A percentile compares a stretch with the other conserved stretches of the same genome.
phyloP scores from a whole-genome alignment of 1,140 invertebrate species.

The Ceratosolen fusciceps region DNA sequence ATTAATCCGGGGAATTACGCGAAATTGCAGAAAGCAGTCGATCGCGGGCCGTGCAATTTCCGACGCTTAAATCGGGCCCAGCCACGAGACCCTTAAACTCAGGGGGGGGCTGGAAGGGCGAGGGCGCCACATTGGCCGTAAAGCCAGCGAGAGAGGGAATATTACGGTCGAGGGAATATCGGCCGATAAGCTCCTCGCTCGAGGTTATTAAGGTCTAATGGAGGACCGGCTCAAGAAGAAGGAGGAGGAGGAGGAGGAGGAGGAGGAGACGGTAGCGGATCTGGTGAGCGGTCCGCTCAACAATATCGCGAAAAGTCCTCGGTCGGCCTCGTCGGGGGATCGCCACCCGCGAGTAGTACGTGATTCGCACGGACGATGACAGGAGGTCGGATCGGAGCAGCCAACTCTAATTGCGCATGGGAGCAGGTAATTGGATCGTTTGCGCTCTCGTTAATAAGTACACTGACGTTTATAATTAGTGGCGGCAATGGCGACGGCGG shows the following conservation, averaged over 20 bases:
- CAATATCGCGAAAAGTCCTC: conserved; percentile 17
- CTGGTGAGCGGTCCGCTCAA: too few relatives aligned
- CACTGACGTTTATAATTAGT: conserved; percentile 61
- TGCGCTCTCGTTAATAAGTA: conserved; percentile 63
- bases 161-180: conserved; percentile 23
- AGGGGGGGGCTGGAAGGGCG: background rate
- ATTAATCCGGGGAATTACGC: background rate
- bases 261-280: background rate
- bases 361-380: conserved; percentile 19
- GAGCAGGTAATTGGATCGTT: conserved; percentile 56
- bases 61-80: background rate
- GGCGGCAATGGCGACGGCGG: conserved; percentile 22
- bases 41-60: background rate
- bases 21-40: background rate
- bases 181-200: background rate
- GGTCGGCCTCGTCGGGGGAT: background rate
- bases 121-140: background rate
- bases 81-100: background rate
- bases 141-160: background rate
- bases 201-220: background rate
- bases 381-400: conserved; percentile 2
- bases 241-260: background rate
- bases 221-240: too few relatives aligned
- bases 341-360: background rate
- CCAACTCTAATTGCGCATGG: conserved; percentile 56